Evolutionary conservation across 2,888 invertebrate species (phyloP).

Genomic region (Pollenia angustigena): DNA sequence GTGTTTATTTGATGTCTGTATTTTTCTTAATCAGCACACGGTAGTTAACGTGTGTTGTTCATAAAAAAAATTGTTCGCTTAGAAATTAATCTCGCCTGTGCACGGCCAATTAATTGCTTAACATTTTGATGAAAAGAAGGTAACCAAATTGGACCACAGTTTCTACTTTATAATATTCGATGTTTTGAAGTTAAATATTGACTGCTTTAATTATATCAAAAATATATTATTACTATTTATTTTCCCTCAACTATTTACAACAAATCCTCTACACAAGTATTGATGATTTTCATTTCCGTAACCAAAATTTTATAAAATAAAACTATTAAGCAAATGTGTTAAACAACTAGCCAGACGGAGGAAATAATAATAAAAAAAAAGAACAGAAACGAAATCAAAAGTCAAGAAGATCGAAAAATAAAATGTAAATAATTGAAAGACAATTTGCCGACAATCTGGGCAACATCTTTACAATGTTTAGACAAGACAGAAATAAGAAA

Average conservation of each 20-base stretch:
- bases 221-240: not conserved
- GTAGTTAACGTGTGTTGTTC: no score
- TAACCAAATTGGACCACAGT: no score
- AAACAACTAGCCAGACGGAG: slow-evolving; percentile 35
- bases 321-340: slow-evolving; percentile 50
- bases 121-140: no score
- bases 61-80: no score
- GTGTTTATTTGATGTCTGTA: no score
- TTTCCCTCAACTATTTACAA: not conserved
- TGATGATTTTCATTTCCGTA: slow-evolving; percentile 50
- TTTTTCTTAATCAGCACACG: no score
- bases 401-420: slow-evolving; percentile 57
- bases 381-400: slow-evolving; percentile 59
- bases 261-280: not conserved
- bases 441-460: slow-evolving; percentile 77
- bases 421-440: slow-evolving; percentile 72
- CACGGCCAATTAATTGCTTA: no score
- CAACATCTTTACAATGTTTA: slow-evolving; percentile 75
- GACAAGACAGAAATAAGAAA: slow-evolving; percentile 58
- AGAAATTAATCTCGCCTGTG: no score
- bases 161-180: no score
- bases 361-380: slow-evolving; percentile 11
- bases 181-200: no score
- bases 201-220: not conserved
- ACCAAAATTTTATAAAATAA: slow-evolving; percentile 34